Conservation (phyloP, 2,113 vertebrate genomes). For the Daphoenositta chrysoptera region DNA sequence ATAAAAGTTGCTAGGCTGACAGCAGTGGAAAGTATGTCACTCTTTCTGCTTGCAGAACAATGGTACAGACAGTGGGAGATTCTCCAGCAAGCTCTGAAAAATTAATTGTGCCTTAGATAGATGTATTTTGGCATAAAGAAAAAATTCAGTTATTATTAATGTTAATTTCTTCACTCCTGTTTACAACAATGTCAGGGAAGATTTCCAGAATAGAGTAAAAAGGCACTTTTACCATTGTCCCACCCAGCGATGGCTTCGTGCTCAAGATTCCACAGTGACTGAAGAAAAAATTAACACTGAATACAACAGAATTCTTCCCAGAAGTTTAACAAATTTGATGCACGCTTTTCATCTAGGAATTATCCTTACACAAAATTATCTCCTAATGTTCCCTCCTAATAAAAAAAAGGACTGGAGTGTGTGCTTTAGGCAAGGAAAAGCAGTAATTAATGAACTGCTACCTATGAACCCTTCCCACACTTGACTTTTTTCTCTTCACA, state of each 20-base stretch:
- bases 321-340: background rate
- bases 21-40: background rate
- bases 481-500: background rate
- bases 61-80: background rate
- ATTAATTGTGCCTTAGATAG: background rate
- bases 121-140: background rate
- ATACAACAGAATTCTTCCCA: background rate
- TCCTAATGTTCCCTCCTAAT: background rate
- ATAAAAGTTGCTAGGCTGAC: background rate
- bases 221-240: fast-evolving
- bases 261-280: background rate
- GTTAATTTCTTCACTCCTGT: background rate
- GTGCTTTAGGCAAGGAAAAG: background rate
- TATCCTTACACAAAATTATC: background rate
- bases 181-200: background rate
- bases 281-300: background rate
- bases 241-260: background rate
- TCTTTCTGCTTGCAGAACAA: background rate
- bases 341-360: background rate
- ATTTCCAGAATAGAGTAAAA: background rate
- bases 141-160: background rate
- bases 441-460: background rate
- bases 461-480: fast-evolving
- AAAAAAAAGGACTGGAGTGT: background rate
- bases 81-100: background rate